Percentiles rank a stretch among this genome's conserved stretches.
Evolutionary conservation across 1,140 invertebrate genomes (phyloP).

Genomic region (Lycorma delicatula): DNA sequence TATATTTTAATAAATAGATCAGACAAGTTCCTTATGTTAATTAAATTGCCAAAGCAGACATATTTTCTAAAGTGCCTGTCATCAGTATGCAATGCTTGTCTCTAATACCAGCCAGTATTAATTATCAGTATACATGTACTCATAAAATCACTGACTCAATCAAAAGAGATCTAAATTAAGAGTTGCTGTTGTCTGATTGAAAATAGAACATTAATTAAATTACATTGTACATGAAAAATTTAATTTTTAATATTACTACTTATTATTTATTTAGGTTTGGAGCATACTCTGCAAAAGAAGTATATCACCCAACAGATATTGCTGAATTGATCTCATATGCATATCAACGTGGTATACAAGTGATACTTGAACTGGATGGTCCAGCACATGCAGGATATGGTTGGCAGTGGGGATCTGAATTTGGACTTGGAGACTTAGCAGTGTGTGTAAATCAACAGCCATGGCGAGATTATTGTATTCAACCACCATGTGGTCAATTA

Average conservation of each 20-base stretch:
- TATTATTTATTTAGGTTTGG: conserved; percentile 45
- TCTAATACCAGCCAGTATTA: no score
- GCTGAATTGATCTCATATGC: conserved; percentile 58
- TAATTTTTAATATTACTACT: background rate
- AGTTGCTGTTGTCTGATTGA: no score
- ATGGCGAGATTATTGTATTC: conserved; percentile 65
- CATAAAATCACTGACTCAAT: no score
- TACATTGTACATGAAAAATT: no score
- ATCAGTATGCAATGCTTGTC: no score
- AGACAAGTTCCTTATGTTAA: no score
- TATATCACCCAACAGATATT: conserved; percentile 60
- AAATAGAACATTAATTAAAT: no score
- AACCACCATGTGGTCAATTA: conserved; percentile 77
- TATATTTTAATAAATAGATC: no score
- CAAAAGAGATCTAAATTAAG: no score
- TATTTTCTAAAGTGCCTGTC: no score
- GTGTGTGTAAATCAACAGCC: conserved; percentile 64
- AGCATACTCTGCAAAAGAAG: conserved; percentile 58
- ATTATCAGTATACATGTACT: no score
- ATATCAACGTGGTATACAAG: conserved; percentile 56
- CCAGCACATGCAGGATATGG: conserved; percentile 77
- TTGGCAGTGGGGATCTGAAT: conserved; percentile 63
- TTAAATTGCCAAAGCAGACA: no score
- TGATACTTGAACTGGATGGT: conserved; percentile 75
- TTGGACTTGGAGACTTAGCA: conserved; percentile 52